phyloP scores from a whole-genome alignment of 2,113 vertebrate species.

The Periophthalmodon schlosseri region DNA sequence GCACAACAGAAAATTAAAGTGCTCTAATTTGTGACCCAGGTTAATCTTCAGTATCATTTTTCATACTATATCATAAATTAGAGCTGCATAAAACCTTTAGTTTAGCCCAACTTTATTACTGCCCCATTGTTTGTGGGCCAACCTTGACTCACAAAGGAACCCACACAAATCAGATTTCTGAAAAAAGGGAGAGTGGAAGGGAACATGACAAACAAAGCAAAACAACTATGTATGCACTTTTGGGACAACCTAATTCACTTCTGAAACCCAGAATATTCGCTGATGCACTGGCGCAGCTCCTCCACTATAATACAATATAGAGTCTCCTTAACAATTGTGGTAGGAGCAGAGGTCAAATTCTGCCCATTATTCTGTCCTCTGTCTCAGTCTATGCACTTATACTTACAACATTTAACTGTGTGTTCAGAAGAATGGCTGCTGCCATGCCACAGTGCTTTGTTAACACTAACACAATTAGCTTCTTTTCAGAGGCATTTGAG shows the following conservation, averaged over 20 bases:
- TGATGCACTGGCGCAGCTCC: slow-evolving; percentile 66
- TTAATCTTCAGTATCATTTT: slow-evolving; percentile 54
- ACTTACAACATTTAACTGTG: slow-evolving; percentile 62
- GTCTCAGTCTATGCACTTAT: slow-evolving; percentile 58
- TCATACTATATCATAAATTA: slow-evolving; percentile 12
- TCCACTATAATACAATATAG: slow-evolving; percentile 69
- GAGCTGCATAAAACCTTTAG: slow-evolving; percentile 44
- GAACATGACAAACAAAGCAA: slow-evolving; percentile 63
- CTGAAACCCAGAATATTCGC: slow-evolving; percentile 73
- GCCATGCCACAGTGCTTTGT: slow-evolving; percentile 74
- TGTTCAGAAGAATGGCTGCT: slow-evolving; percentile 63
- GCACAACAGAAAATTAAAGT: slow-evolving; percentile 37
- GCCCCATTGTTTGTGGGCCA: slow-evolving; percentile 54
- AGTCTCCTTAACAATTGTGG: slow-evolving; percentile 70
- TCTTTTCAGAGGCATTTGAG: slow-evolving; percentile 65
- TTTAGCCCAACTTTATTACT: slow-evolving; percentile 56
- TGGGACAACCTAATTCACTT: slow-evolving; percentile 74
- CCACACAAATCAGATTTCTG: slow-evolving; percentile 70
- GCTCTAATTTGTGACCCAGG: slow-evolving; percentile 44
- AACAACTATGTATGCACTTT: slow-evolving; percentile 70
- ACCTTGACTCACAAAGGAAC: slow-evolving; percentile 63
- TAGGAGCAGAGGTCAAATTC: slow-evolving; percentile 66
- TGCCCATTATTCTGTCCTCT: slow-evolving; percentile 68
- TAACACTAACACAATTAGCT: slow-evolving; percentile 85
- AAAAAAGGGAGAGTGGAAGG: slow-evolving; percentile 49